These are phyloP conservation scores for Palaemon carinicauda DNA, from an alignment of 1,140 invertebrate species.

Conservation along the genomic window DNA sequence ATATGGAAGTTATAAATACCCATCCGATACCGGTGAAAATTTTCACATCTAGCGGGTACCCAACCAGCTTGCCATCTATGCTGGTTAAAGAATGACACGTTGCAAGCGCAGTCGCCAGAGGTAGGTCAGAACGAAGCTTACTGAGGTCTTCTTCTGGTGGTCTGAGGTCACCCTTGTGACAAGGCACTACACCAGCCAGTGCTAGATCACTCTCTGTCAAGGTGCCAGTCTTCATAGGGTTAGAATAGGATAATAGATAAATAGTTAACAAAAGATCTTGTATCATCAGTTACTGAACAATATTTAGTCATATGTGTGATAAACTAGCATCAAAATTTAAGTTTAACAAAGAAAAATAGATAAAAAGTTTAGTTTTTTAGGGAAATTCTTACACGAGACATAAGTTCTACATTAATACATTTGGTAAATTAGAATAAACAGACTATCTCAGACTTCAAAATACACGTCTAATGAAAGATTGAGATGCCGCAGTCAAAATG, in stretches of 20 bases:
- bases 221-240: conserved; percentile 63
- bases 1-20: not conserved
- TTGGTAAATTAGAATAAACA: too few species aligned
- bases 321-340: too few species aligned
- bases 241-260: not conserved
- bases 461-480: not conserved
- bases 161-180: conserved; percentile 25
- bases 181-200: conserved; percentile 61
- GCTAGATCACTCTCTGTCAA: conserved; percentile 64
- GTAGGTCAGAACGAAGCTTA: not conserved
- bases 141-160: conserved; percentile 44
- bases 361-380: too few species aligned
- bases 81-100: conserved; percentile 62
- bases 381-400: too few species aligned
- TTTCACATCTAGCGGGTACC: conserved; percentile 62
- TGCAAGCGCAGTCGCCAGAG: conserved; percentile 52
- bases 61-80: conserved; percentile 61
- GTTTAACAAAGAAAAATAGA: too few species aligned
- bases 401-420: too few species aligned
- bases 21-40: conserved; percentile 61
- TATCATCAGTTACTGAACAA: too few species aligned
- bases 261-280: too few species aligned
- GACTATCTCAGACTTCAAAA: too few species aligned
- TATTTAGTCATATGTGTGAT: too few species aligned
- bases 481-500: too few species aligned